Conservation (phyloP, 2,113 vertebrate species). For the Condylura cristata region DNA sequence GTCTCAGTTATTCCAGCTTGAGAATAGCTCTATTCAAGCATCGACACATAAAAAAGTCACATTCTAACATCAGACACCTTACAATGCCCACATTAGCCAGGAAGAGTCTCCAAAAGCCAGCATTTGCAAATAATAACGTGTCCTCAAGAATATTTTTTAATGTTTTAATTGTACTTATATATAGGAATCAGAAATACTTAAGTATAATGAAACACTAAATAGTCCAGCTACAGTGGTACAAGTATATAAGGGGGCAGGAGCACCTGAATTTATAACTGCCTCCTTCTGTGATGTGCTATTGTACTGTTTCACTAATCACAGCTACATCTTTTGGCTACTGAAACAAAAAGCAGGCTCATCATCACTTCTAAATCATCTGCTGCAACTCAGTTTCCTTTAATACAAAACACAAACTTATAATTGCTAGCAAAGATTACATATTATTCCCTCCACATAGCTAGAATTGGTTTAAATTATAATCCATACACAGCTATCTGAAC, state of each 20-base stretch:
- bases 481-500: background rate
- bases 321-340: background rate
- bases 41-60: conserved; percentile 85
- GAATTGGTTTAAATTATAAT: conserved; percentile 2
- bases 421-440: background rate
- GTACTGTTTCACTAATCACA: background rate
- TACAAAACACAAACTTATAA: conserved; percentile 30
- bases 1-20: conserved; percentile 87
- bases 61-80: conserved; percentile 73
- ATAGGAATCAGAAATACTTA: background rate
- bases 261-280: background rate
- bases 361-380: background rate
- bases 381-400: conserved; percentile 21
- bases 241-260: background rate
- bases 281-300: background rate
- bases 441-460: background rate
- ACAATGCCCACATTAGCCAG: conserved; percentile 70
- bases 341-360: conserved; percentile 9
- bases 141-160: conserved; percentile 47
- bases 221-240: background rate
- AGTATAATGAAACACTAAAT: background rate
- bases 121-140: conserved; percentile 31
- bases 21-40: conserved; percentile 88
- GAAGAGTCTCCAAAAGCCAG: conserved; percentile 15
- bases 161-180: background rate